Percentiles rank a stretch among this genome's conserved stretches.
These are phyloP conservation scores for Trachurus trachurus DNA, from an alignment of 2,797 vertebrate species.

Conservation along the genomic window DNA sequence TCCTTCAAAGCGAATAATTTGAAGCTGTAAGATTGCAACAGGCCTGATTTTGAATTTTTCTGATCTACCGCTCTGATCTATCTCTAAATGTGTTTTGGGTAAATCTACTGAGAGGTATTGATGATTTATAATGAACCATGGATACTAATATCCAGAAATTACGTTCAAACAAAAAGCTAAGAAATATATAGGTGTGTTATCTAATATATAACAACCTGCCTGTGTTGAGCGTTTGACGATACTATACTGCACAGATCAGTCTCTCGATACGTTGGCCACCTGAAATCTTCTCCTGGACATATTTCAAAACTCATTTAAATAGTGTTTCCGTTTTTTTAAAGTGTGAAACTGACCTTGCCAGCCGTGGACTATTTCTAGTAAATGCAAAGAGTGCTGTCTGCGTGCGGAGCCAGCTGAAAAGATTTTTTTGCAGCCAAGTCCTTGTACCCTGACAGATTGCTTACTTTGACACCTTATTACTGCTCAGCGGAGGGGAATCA, in stretches of 20 bases:
- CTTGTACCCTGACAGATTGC: constrained; percentile 69
- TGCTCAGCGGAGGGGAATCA: constrained; percentile 48
- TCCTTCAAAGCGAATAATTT: not conserved
- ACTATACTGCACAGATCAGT: not conserved
- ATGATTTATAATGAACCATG: not conserved
- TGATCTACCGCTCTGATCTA: no score
- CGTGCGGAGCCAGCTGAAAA: constrained; percentile 44
- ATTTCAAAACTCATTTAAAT: constrained; percentile 52
- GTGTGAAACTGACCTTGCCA: constrained; percentile 55
- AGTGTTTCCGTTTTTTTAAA: constrained; percentile 42
- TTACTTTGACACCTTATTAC: constrained; percentile 70
- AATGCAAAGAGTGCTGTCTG: constrained; percentile 50
- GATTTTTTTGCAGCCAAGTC: constrained; percentile 52
- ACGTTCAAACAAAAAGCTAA: not conserved
- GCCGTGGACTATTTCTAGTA: constrained; percentile 32
- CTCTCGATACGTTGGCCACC: not conserved
- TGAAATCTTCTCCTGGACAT: constrained; percentile 20
- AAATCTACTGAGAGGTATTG: not conserved
- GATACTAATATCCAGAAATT: not conserved
- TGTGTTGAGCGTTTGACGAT: not conserved
- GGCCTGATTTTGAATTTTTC: not conserved
- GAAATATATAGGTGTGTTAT: not conserved
- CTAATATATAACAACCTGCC: not conserved
- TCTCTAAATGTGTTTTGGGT: not conserved
- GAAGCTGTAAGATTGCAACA: not conserved